phyloP scores from a whole-genome alignment of 37 sponge, comb jelly and placozoan genomes.

The Eunapius fragilis region DNA sequence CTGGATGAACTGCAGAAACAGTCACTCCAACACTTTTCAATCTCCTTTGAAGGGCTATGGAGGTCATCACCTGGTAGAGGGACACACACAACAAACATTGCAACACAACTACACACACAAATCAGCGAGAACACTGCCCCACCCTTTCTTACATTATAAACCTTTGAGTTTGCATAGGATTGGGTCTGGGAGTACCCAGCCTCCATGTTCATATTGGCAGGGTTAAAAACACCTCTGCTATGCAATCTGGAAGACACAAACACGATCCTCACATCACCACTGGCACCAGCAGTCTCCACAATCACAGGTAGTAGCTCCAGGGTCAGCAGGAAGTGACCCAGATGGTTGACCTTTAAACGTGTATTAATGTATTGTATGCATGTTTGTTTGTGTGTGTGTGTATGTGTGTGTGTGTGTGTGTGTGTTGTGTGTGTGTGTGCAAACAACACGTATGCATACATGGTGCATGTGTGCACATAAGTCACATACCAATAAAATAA shows the following conservation, averaged over 20 bases:
- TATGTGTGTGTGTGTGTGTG: not conserved
- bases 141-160: constrained; percentile 46
- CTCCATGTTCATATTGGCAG: constrained; percentile 46
- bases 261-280: constrained; percentile 61
- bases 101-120: too few relatives aligned
- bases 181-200: constrained; percentile 11
- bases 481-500: not conserved
- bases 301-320: constrained; percentile 71
- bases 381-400: not conserved
- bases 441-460: too few relatives aligned
- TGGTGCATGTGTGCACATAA: too few relatives aligned
- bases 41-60: constrained; percentile 53
- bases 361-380: not conserved
- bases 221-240: constrained; percentile 2
- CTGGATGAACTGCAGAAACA: constrained; percentile 60
- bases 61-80: constrained; percentile 45
- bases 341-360: constrained; percentile 47
- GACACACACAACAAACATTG: too few relatives aligned
- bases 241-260: constrained; percentile 61
- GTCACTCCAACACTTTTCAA: constrained; percentile 34
- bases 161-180: constrained; percentile 46
- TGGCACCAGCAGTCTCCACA: constrained; percentile 28
- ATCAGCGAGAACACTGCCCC: not conserved
- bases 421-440: constrained; percentile 15
- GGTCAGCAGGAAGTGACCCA: constrained; percentile 61